phyloP scores from a whole-genome alignment of 2,888 invertebrate genomes.

The Parnassius apollo region DNA sequence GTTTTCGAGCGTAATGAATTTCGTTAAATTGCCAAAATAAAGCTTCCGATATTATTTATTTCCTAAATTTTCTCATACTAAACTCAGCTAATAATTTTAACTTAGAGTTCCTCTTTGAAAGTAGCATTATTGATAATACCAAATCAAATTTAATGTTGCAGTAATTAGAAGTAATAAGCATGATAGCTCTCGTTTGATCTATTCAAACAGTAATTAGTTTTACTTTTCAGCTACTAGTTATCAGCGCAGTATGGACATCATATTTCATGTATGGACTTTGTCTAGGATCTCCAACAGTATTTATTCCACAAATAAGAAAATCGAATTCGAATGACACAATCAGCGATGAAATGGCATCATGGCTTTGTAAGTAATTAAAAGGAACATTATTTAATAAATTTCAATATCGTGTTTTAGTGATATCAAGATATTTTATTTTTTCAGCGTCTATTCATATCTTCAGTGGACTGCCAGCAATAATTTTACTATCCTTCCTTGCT shows the following conservation, averaged over 20 bases:
- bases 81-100: too few species aligned
- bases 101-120: too few species aligned
- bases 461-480: constrained; percentile 3
- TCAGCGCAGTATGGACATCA: constrained; percentile 5
- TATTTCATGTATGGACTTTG: constrained; percentile 9
- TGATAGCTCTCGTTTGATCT: too few species aligned
- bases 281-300: constrained; percentile 25
- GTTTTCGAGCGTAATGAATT: too few species aligned
- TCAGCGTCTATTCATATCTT: constrained; percentile 8
- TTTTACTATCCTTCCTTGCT: neutral
- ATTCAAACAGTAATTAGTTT: neutral
- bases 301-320: constrained; percentile 20
- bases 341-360: constrained; percentile 48
- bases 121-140: too few species aligned
- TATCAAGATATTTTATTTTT: constrained; percentile 30
- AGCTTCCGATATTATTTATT: too few species aligned
- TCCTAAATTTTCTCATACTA: too few species aligned
- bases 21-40: too few species aligned
- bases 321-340: constrained; percentile 28
- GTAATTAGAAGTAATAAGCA: too few species aligned
- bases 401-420: neutral
- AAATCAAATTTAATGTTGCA: too few species aligned
- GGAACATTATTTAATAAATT: too few species aligned
- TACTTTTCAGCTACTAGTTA: constrained; percentile 2
- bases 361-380: constrained; percentile 44